Evolutionary conservation across 2,113 vertebrate species (phyloP), one percentile per base, ranked within the genome.

Genomic region (Onychostoma macrolepis): DNA sequence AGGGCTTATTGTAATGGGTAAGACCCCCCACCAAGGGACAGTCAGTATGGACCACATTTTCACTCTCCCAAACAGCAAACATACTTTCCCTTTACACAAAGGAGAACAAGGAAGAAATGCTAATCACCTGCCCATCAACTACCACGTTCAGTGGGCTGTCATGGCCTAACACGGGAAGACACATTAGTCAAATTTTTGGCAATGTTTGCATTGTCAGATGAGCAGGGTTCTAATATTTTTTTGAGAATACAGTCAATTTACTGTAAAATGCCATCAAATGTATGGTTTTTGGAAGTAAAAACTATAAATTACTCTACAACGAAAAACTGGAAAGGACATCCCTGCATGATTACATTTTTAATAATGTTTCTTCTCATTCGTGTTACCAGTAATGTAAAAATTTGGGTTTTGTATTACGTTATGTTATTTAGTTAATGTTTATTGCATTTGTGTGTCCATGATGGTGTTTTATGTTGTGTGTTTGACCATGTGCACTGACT

Each of bases 41-140:
- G 84, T 86, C 86, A 77, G 43, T 63, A 65, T 48, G 61, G 72
- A 81, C 86, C 84, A 63, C 84, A 84, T 67, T 90, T 81, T 85
- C 85, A 71, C 89, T 87, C 36, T 72, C 75, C 72, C 50, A 83
- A 83, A 90, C 82, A 83, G 61, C 83, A 88, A 90, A 87, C 89
- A 90, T 82, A 80, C 87, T 80, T 90, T 82, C 77, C 76, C 75
- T 83, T 84, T 84, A 65, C 80, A 90, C 89, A 88, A 88, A 84
- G 33, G 65, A 80, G 63, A 75, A 86, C 75, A 86, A 9, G 80
- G 76, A 85, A 36, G 28, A 58, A 69, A 87, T 84, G 87, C 87
- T 87, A 90, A 86, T 90, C 56, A 28, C 48, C 83, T n/a, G 67
- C 65, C 74, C 45, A 10, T 87, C 89, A 87, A 69, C 67, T 63